A percentile compares a stretch with the other conserved stretches of the same genome.
phyloP scores from a whole-genome alignment of 35 echinoderm and acorn worm species.

The Anneissia japonica region DNA sequence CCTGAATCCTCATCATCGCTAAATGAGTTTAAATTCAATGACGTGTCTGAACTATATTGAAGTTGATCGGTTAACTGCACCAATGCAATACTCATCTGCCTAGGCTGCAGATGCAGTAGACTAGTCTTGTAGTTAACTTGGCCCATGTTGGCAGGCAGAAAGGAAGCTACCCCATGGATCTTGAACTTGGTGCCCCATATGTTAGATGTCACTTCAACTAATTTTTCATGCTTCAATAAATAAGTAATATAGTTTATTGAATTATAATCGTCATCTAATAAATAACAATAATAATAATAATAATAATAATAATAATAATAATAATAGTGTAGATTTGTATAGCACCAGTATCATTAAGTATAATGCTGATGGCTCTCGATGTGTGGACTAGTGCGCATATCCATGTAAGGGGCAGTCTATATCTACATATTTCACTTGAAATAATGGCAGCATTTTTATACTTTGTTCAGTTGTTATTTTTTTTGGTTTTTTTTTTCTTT shows the following conservation, averaged over 20 bases:
- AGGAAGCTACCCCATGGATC: slow-evolving; percentile 71
- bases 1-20: slow-evolving; percentile 62
- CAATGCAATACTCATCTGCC: slow-evolving; percentile 98
- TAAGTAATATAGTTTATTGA: background rate
- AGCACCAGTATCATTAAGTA: too few species aligned
- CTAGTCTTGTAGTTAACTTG: slow-evolving; percentile 95
- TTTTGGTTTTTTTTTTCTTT: too few species aligned
- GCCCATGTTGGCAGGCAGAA: slow-evolving; percentile 85
- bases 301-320: too few species aligned
- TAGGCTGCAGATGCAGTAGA: slow-evolving; percentile 86
- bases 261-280: background rate
- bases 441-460: too few species aligned
- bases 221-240: slow-evolving; percentile 51
- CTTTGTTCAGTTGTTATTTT: too few species aligned
- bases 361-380: too few species aligned
- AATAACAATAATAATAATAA: background rate
- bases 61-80: slow-evolving; percentile 62
- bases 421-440: too few species aligned
- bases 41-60: slow-evolving; percentile 38
- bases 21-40: slow-evolving; percentile 71
- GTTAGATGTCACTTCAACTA: slow-evolving; percentile 94
- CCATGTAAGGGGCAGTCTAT: too few species aligned
- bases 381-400: too few species aligned
- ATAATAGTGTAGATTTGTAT: too few species aligned
- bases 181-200: slow-evolving; percentile 99